Percentiles rank a stretch among this genome's conserved stretches.
Evolutionary conservation across 2,797 vertebrate species (phyloP).

Genomic region (Poliocrania exsul): DNA sequence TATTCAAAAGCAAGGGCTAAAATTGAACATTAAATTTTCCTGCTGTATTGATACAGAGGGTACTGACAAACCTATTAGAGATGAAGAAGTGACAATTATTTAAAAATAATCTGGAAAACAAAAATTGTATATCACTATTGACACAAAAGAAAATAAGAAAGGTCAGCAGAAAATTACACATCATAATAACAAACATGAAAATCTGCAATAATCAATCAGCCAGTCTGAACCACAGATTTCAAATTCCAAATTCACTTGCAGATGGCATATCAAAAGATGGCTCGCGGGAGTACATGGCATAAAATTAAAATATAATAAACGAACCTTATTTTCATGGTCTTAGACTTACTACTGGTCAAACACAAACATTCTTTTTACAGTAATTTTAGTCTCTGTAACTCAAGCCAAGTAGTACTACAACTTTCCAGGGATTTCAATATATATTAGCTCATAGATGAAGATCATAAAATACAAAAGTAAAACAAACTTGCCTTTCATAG

Average conservation of each 20-base stretch:
- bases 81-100: neutral
- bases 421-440: slow-evolving; percentile 14
- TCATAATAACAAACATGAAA: neutral
- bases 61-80: neutral
- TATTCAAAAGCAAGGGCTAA: neutral
- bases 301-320: neutral
- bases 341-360: neutral
- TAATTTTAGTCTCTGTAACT: neutral
- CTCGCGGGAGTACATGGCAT: fast-evolving
- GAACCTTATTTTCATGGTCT: neutral
- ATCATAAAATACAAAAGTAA: slow-evolving; percentile 17
- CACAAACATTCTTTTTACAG: slow-evolving; percentile 1
- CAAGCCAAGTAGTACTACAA: neutral
- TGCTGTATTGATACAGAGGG: neutral
- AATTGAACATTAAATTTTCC: neutral
- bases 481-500: slow-evolving; percentile 51
- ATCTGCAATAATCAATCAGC: neutral
- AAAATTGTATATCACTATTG: neutral
- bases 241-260: neutral
- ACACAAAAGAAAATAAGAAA: neutral
- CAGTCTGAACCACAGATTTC: neutral
- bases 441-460: neutral
- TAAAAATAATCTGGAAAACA: neutral
- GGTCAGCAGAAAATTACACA: neutral
- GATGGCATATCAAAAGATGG: neutral